These are phyloP conservation scores for Aporrectodea caliginosa DNA, from an alignment of 1,140 invertebrate genomes.

Conservation along the genomic window DNA sequence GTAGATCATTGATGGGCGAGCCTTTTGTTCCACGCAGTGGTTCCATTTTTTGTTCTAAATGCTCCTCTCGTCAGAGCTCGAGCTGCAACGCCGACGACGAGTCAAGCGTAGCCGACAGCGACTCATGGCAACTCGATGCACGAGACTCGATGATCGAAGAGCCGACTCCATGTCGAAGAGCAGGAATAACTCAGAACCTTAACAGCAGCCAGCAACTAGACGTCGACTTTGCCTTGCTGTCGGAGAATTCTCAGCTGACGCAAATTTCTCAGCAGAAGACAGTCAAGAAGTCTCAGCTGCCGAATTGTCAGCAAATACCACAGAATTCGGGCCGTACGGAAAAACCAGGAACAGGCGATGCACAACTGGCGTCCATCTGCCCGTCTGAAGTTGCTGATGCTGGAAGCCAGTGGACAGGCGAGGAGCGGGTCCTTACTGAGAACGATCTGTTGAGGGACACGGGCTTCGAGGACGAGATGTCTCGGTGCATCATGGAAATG, in stretches of 20 bases:
- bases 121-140: not conserved
- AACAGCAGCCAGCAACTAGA: too few relatives aligned
- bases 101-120: not conserved
- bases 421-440: too few relatives aligned
- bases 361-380: too few relatives aligned
- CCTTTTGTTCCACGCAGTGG: constrained; percentile 88
- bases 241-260: too few relatives aligned
- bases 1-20: constrained; percentile 71
- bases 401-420: too few relatives aligned
- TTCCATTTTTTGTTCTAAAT: constrained; percentile 78
- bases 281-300: too few relatives aligned
- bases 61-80: constrained; percentile 16
- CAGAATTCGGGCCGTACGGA: too few relatives aligned
- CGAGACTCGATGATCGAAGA: not conserved
- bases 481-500: not conserved
- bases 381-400: too few relatives aligned
- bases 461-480: not conserved
- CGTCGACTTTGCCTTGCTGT: too few relatives aligned
- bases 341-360: too few relatives aligned
- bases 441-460: not conserved
- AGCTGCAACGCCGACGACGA: constrained; percentile 42
- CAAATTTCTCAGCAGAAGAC: too few relatives aligned
- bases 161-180: not conserved
- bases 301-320: too few relatives aligned
- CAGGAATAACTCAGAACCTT: not conserved